These are phyloP conservation scores for Cichladusa arquata DNA, from an alignment of 2,113 vertebrate genomes.

Conservation along the genomic window DNA sequence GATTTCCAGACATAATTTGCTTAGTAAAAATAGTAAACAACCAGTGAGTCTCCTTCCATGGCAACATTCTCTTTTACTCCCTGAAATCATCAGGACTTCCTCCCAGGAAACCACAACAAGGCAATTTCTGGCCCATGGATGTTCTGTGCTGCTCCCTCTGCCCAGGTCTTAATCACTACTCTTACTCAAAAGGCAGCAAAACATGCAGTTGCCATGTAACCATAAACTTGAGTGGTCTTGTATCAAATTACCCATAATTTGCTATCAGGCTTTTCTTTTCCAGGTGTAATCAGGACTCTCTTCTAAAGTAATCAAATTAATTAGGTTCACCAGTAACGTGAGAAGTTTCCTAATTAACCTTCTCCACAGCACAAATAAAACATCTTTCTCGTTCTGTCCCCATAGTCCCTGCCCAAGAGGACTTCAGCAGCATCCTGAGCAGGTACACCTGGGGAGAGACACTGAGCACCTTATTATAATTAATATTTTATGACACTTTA, in stretches of 20 bases:
- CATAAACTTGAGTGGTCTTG: background rate
- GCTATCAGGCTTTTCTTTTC: background rate
- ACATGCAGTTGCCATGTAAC: background rate
- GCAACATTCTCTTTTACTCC: background rate
- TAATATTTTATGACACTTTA: background rate
- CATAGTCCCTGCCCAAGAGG: background rate
- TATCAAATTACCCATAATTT: background rate
- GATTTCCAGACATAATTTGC: background rate
- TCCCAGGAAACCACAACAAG: background rate
- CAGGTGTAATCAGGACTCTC: background rate
- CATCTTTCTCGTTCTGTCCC: background rate
- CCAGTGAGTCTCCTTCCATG: background rate
- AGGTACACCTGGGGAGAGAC: background rate
- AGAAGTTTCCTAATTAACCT: constrained; percentile 23
- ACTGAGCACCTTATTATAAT: background rate
- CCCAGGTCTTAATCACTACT: background rate
- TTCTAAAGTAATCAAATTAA: constrained; percentile 12
- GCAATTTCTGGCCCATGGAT: background rate
- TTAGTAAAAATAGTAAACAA: background rate
- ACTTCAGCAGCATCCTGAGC: background rate
- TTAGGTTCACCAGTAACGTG: background rate
- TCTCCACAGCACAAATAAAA: background rate
- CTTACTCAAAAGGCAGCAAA: background rate
- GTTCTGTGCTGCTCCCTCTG: background rate
- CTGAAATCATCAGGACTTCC: background rate